Percentiles rank a stretch among this genome's conserved stretches.
These are phyloP conservation scores for Cossypha polioptera DNA, from an alignment of 2,797 vertebrate genomes.

Conservation along the genomic window DNA sequence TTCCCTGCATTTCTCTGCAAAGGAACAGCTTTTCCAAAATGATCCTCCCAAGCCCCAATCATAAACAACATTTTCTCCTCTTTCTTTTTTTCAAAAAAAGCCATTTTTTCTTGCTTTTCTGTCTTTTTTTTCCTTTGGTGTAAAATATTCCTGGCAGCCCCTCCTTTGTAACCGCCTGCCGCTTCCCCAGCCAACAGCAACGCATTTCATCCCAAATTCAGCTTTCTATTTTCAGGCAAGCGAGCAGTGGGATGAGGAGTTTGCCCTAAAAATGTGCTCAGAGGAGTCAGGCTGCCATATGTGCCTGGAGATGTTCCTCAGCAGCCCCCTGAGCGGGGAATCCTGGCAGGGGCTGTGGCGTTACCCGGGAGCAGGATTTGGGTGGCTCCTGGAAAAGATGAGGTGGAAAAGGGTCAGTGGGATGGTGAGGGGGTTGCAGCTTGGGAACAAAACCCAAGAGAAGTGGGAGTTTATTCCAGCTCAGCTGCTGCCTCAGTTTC, in stretches of 20 bases:
- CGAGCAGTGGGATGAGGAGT: conserved; percentile 67
- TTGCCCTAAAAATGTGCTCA: conserved; percentile 77
- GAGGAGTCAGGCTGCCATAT: conserved; percentile 70
- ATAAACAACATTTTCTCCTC: not conserved
- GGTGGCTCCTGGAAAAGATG: not conserved
- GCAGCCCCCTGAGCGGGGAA: conserved; percentile 47
- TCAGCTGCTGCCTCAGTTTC: not conserved
- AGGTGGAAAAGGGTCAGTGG: not conserved
- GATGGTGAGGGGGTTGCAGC: not conserved
- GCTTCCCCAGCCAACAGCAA: conserved; percentile 74
- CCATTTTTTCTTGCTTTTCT: not conserved
- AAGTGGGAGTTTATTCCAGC: not conserved
- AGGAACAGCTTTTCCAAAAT: not conserved
- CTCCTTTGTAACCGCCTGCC: conserved; percentile 72
- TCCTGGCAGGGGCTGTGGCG: not conserved
- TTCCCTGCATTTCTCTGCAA: not conserved
- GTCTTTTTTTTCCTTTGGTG: not conserved
- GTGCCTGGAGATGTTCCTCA: conserved; percentile 41
- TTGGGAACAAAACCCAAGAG: not conserved
- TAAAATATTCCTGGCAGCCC: conserved; percentile 76
- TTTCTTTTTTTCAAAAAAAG: not conserved
- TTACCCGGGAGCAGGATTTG: not conserved
- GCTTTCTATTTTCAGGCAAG: conserved; percentile 75
- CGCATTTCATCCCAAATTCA: conserved; percentile 75
- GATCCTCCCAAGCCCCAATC: not conserved